These are phyloP conservation scores for Brachionus plicatilis DNA, from an alignment of 1,140 invertebrate species.

Conservation along the genomic window DNA sequence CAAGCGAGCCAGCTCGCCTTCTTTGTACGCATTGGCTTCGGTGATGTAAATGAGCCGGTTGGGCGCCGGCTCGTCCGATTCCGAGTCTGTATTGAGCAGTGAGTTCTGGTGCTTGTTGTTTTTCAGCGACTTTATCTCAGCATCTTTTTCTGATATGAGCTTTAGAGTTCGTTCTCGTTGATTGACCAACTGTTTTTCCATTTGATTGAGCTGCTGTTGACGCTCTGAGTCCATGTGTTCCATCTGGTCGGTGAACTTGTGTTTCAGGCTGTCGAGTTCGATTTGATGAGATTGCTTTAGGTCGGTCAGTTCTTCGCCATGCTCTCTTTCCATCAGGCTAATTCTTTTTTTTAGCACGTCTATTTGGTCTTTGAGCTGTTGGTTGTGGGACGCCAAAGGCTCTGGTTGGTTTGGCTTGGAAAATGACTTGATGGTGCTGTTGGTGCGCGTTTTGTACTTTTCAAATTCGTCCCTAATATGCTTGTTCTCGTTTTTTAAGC, in stretches of 20 bases:
- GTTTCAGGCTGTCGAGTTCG: not conserved
- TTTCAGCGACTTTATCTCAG: not conserved
- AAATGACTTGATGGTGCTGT: not conserved
- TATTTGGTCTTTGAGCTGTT: constrained; percentile 12
- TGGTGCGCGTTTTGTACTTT: constrained; percentile 20
- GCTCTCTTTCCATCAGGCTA: not conserved
- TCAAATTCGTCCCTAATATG: not conserved
- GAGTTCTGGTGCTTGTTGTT: not conserved
- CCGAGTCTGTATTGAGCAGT: not conserved
- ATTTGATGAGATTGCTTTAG: not conserved
- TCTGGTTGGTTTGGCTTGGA: not conserved
- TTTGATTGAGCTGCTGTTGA: not conserved
- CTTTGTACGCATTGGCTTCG: constrained; percentile 7
- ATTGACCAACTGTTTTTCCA: constrained; percentile 14
- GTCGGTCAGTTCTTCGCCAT: not conserved
- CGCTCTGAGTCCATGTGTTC: not conserved
- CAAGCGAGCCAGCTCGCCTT: not conserved
- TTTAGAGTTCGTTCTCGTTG: constrained; percentile 19
- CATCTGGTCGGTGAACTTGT: not conserved
- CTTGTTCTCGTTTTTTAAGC: constrained; percentile 6
- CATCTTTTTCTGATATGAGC: constrained; percentile 20
- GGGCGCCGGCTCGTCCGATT: not conserved
- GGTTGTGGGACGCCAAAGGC: not conserved
- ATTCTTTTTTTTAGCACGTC: not conserved
- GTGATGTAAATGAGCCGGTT: constrained; percentile 2